Evolutionary conservation across 2,113 vertebrate species (phyloP).

Genomic region (Coryphaenoides rupestris): DNA sequence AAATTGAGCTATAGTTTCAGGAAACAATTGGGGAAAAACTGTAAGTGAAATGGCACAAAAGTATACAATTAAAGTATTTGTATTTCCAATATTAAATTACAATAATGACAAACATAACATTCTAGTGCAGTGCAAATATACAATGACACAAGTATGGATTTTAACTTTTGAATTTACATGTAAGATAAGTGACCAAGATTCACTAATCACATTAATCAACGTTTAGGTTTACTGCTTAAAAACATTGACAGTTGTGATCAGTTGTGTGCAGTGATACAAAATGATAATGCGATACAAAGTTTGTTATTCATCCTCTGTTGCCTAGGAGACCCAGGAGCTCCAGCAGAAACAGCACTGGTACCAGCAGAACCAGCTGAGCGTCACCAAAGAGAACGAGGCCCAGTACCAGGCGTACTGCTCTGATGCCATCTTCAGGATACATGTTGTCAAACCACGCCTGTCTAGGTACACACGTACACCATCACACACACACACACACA

Average conservation of each 20-base stretch:
- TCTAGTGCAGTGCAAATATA: not conserved
- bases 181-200: too few species aligned
- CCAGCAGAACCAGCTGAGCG: conserved; percentile 65
- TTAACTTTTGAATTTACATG: not conserved
- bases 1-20: too few species aligned
- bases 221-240: too few species aligned
- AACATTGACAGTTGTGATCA: too few species aligned
- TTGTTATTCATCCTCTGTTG: not conserved
- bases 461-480: conserved; percentile 64
- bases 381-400: conserved; percentile 58
- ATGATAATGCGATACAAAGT: not conserved
- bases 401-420: conserved; percentile 66
- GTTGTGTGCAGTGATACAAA: not conserved
- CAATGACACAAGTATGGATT: not conserved
- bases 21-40: too few species aligned
- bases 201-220: too few species aligned
- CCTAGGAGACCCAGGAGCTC: conserved; percentile 73
- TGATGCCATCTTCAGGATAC: conserved; percentile 71
- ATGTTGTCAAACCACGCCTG: conserved; percentile 56
- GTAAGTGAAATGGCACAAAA: too few species aligned
- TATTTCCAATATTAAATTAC: too few species aligned
- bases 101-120: too few species aligned
- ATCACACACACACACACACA: not conserved
- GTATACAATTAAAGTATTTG: too few species aligned
- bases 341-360: conserved; percentile 75